Evolutionary conservation across 2,888 invertebrate species (phyloP).

Genomic region (Drosophila dives): DNA sequence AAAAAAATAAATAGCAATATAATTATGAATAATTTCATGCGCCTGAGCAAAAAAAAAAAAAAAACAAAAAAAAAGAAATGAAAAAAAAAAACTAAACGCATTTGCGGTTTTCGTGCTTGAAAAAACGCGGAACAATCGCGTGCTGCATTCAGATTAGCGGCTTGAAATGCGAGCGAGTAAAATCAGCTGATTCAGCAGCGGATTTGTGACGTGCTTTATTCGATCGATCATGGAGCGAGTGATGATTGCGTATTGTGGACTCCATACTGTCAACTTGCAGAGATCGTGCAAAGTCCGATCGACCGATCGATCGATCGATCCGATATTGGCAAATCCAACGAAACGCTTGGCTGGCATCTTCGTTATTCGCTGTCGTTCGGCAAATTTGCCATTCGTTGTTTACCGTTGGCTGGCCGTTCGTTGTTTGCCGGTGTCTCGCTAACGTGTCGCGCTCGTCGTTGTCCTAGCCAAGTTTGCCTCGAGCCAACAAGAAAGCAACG

Average conservation of each 20-base stretch:
- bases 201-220: neutral
- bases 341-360: slow-evolving; percentile 1
- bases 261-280: neutral
- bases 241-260: neutral
- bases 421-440: slow-evolving; percentile 19
- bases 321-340: slow-evolving; percentile 10
- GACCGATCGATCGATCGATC: neutral
- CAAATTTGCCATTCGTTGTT: neutral
- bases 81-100: neutral
- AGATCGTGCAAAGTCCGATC: slow-evolving; percentile 17
- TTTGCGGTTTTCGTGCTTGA: slow-evolving; percentile 4
- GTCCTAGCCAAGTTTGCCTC: slow-evolving; percentile 54
- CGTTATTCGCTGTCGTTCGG: neutral
- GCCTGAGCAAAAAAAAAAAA: slow-evolving; percentile 18
- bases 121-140: neutral
- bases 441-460: slow-evolving; percentile 23
- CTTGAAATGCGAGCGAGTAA: slow-evolving; percentile 6
- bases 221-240: neutral
- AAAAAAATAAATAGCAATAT: slow-evolving; percentile 17
- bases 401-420: slow-evolving; percentile 9
- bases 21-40: slow-evolving; percentile 46
- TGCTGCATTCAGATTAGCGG: slow-evolving; percentile 35
- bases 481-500: slow-evolving; percentile 47
- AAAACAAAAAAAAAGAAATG: neutral
- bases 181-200: slow-evolving; percentile 1